Conservation (phyloP, 1,140 invertebrate genomes). For the Parasteatoda tepidariorum region DNA sequence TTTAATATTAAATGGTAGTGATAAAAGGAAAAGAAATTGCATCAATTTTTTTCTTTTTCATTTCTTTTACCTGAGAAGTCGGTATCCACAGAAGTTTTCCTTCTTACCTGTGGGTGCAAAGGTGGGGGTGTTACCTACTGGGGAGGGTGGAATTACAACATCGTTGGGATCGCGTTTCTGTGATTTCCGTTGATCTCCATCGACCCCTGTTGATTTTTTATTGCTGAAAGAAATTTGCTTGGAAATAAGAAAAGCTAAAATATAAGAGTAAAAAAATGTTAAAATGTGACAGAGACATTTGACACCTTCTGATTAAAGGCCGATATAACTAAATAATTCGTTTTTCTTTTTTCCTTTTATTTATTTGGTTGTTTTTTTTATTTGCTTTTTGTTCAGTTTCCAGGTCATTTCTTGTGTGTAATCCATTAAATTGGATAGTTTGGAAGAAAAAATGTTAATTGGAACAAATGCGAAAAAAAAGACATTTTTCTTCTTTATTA, state of each 20-base stretch:
- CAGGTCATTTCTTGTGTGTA: slow-evolving; percentile 2
- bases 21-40: background rate
- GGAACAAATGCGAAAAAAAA: background rate
- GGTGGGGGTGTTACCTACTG: too few relatives aligned
- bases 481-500: background rate
- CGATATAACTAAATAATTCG: slow-evolving; percentile 11
- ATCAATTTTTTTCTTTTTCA: background rate
- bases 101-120: background rate
- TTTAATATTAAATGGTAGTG: background rate
- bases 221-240: too few relatives aligned
- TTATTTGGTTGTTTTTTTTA: background rate
- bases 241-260: too few relatives aligned
- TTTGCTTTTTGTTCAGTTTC: background rate
- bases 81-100: background rate
- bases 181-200: slow-evolving; percentile 15
- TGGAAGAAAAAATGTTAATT: slow-evolving; percentile 50
- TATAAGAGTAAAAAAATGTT: background rate
- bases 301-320: slow-evolving; percentile 13
- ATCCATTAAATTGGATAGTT: slow-evolving; percentile 37
- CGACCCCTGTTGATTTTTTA: background rate
- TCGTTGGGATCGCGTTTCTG: slow-evolving; percentile 22
- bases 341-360: background rate
- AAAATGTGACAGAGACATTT: slow-evolving; percentile 12
- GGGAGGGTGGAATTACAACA: background rate
- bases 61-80: background rate